phyloP scores from a whole-genome alignment of 2,797 vertebrate species.

The Danionella dracula region DNA sequence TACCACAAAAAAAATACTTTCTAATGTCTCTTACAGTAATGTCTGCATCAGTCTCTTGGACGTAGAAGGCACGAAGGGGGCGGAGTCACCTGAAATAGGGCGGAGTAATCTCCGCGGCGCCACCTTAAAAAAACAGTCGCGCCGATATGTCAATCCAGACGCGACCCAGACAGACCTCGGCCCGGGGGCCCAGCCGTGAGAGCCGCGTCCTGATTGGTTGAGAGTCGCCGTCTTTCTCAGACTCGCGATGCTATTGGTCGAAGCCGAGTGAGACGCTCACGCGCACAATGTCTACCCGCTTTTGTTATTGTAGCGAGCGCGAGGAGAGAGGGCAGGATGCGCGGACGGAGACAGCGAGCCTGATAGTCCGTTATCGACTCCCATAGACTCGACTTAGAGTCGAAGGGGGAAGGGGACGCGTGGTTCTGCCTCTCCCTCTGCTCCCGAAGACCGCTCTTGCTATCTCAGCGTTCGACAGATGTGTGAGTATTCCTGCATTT shows the following conservation, averaged over 20 bases:
- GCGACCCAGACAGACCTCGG: conserved; percentile 61
- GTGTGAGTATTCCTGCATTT: conserved; percentile 56
- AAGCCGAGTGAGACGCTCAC: conserved; percentile 55
- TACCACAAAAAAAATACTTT: too few relatives aligned
- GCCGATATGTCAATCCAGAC: conserved; percentile 61
- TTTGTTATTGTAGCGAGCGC: conserved; percentile 70
- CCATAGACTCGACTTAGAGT: conserved; percentile 33
- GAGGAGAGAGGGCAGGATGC: conserved; percentile 52
- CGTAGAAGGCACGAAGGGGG: not conserved
- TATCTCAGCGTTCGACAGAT: conserved; percentile 52
- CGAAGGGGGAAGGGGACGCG: conserved; percentile 28
- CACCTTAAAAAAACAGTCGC: conserved; percentile 72
- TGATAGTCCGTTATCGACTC: conserved; percentile 45
- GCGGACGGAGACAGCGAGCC: conserved; percentile 52
- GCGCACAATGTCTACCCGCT: conserved; percentile 62
- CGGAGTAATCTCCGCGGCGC: conserved; percentile 62
- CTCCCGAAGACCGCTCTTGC: conserved; percentile 31
- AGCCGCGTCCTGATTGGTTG: conserved; percentile 50
- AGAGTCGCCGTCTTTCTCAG: conserved; percentile 11
- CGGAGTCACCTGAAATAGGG: conserved; percentile 1
- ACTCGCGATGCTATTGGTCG: conserved; percentile 57
- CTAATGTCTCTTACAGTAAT: too few relatives aligned
- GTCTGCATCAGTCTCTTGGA: too few relatives aligned
- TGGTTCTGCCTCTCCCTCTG: conserved; percentile 29
- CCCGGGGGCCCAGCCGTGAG: conserved; percentile 50